Evolutionary conservation across 2,888 invertebrate genomes (phyloP).

Genomic region (Limnephilus rhombicus): DNA sequence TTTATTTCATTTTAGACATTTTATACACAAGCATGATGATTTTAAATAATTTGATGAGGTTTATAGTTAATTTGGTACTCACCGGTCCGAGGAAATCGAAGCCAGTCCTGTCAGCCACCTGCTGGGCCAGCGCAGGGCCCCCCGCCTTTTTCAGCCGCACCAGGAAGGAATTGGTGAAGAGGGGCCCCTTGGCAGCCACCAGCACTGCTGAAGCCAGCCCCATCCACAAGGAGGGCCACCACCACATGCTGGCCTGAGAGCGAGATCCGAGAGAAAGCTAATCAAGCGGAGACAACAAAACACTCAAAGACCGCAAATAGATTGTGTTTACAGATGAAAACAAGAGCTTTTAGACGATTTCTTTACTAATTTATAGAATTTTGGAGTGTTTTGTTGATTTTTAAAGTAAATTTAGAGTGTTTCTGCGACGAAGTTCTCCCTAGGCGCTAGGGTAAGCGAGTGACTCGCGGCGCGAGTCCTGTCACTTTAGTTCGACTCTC

Average conservation of each 20-base stretch:
- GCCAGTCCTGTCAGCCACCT: constrained; percentile 92
- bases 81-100: constrained; percentile 97
- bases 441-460: neutral
- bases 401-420: neutral
- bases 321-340: neutral
- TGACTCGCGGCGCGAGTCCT: constrained; percentile 30
- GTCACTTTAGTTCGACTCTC: constrained; percentile 22
- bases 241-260: constrained; percentile 54
- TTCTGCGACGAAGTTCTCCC: constrained; percentile 4
- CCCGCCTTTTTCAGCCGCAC: constrained; percentile 91
- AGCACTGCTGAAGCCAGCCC: constrained; percentile 72
- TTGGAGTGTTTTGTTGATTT: neutral
- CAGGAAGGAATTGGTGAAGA: constrained; percentile 97
- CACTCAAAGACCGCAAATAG: neutral
- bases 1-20: neutral
- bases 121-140: constrained; percentile 86
- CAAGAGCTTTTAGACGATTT: neutral
- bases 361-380: neutral
- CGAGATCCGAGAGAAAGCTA: neutral
- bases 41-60: neutral
- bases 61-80: constrained; percentile 74
- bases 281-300: neutral
- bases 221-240: constrained; percentile 57
- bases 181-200: constrained; percentile 68
- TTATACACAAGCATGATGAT: neutral